Evolutionary conservation across 1,140 invertebrate species (phyloP), one percentile per base, ranked within the genome.

Genomic region (Dendroctonus valens): DNA sequence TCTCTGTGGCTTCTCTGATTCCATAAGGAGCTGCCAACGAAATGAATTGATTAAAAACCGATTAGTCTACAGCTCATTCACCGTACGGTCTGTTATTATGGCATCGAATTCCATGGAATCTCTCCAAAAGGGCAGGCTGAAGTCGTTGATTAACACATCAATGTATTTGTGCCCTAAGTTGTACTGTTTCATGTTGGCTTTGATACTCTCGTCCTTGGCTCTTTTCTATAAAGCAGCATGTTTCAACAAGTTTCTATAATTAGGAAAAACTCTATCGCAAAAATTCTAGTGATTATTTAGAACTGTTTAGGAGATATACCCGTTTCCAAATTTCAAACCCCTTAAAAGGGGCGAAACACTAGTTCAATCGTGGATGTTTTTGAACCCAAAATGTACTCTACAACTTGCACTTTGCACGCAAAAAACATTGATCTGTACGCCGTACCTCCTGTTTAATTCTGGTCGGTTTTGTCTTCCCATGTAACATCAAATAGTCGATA

Each of bases 1-100:
- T 89, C 81, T 93, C 91, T 6, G 91, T 92, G 7, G 93, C 83
- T 83, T 98, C 96, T 70, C 96, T 80, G 41, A 98, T 94, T 53
- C 96, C 96, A 83, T 98, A 98, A 0, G 96, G 96, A 69, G 95
- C 95, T 97, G 69, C 41, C 12, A 44, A 59, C 6, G 14, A 26
- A 44, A 44, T 6, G 42, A 26, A 11, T 5, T 39, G 38, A 55
- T 5, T 5, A 40, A 39, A 40, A 39, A 55, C 41, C 38, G n/a
- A 15, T 52, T 40, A 4, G 38, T 37, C 7, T 0, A 48, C 11
- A 48, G 14, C 46, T 53, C 12, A 11, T 26, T 40, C 7, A 5
- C 88, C 91, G 88, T 85, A 97, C 95, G 96, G 82, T 98, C 96
- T 50, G 95, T 96, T 53, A 98, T 89, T 67, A 96, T 94, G 51